phyloP scores from a whole-genome alignment of 2,888 invertebrate species.

The Pyrrhosoma nymphula region DNA sequence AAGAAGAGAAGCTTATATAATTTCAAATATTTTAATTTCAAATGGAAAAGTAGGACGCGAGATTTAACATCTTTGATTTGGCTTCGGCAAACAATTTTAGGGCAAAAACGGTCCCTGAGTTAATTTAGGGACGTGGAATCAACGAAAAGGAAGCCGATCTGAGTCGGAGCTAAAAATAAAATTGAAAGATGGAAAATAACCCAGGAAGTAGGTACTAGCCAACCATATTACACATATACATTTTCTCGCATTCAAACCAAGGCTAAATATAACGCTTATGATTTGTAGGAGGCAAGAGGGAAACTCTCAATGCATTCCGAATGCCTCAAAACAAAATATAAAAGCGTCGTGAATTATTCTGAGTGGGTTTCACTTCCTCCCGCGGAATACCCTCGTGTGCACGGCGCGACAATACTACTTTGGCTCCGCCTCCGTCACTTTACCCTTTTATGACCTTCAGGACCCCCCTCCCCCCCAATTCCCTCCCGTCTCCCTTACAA shows the following conservation, averaged over 20 bases:
- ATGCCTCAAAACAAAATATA: background rate
- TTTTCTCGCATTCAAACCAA: background rate
- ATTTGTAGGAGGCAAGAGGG: background rate
- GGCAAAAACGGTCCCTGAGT: too few relatives aligned
- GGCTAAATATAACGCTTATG: background rate
- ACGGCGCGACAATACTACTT: background rate
- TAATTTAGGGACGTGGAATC: too few relatives aligned
- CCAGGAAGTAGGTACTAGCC: too few relatives aligned
- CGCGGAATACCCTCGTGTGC: background rate
- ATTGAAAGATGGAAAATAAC: too few relatives aligned
- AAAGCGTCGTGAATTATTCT: background rate
- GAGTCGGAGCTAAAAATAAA: too few relatives aligned
- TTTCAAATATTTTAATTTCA: too few relatives aligned
- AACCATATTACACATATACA: too few relatives aligned
- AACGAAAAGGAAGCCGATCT: too few relatives aligned
- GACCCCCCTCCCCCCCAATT: background rate
- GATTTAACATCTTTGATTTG: too few relatives aligned
- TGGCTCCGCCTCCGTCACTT: background rate
- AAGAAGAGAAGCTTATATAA: too few relatives aligned
- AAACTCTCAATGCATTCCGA: background rate
- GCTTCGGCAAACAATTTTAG: too few relatives aligned
- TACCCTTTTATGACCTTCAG: slow-evolving; percentile 6
- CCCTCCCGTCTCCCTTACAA: background rate
- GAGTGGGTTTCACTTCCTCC: background rate
- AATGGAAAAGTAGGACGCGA: too few relatives aligned